Percentiles rank a stretch among this genome's conserved stretches.
phyloP scores from a whole-genome alignment of 2,113 vertebrate species.

The Abramis brama region DNA sequence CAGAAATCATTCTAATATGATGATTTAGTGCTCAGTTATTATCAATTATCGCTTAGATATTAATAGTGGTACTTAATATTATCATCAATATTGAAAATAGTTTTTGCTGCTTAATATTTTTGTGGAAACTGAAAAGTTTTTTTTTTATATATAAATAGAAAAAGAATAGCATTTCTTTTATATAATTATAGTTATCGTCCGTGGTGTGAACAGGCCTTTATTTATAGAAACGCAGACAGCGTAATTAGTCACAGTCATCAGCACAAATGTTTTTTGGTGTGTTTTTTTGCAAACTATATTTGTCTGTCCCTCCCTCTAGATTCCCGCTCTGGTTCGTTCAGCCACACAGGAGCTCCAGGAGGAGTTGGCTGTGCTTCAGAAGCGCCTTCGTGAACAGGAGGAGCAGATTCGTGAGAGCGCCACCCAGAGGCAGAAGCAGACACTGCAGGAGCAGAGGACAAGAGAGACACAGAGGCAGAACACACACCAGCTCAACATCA shows the following conservation, averaged over 20 bases:
- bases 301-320: slow-evolving; percentile 60
- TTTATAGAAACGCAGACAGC: neutral
- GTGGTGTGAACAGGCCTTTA: too few relatives aligned
- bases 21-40: neutral
- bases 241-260: neutral
- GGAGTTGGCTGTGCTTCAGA: slow-evolving; percentile 73
- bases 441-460: slow-evolving; percentile 73
- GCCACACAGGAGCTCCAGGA: slow-evolving; percentile 72
- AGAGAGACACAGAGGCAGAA: slow-evolving; percentile 70
- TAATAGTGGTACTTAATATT: too few relatives aligned
- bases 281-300: neutral
- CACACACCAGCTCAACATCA: slow-evolving; percentile 65
- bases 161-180: too few relatives aligned
- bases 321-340: slow-evolving; percentile 73
- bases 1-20: neutral
- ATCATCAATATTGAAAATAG: too few relatives aligned
- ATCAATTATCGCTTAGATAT: neutral
- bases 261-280: neutral
- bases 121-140: too few relatives aligned
- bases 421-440: slow-evolving; percentile 70
- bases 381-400: slow-evolving; percentile 72
- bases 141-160: too few relatives aligned
- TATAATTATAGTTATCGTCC: too few relatives aligned
- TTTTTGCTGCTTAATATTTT: too few relatives aligned
- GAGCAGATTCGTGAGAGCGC: slow-evolving; percentile 71